Percentiles rank a stretch among this genome's conserved stretches.
phyloP scores from a whole-genome alignment of 2,888 invertebrate species.

The Phaonia tiefii region DNA sequence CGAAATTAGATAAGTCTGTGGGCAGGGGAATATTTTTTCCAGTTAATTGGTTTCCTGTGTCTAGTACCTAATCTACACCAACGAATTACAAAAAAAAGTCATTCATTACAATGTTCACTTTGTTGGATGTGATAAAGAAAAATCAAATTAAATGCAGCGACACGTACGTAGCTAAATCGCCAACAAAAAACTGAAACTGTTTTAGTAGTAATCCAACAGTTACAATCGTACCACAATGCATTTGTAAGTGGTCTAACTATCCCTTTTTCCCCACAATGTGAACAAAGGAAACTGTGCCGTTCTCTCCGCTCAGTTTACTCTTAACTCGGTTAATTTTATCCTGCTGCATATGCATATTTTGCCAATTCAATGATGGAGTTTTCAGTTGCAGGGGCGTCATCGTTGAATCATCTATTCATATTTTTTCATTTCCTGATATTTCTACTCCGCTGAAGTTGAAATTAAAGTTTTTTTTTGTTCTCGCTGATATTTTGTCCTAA shows the following conservation, averaged over 20 bases:
- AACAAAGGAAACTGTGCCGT: no score
- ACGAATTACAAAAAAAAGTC: no score
- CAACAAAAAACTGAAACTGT: constrained; percentile 11
- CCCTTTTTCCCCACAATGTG: constrained; percentile 11
- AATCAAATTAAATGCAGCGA: constrained; percentile 70
- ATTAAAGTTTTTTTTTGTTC: constrained; percentile 4
- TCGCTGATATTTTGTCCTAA: constrained; percentile 23
- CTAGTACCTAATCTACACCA: no score
- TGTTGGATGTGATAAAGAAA: constrained; percentile 49
- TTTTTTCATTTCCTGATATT: constrained; percentile 14
- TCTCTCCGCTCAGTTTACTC: constrained; percentile 4
- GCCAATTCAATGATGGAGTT: constrained; percentile 9
- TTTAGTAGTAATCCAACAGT: constrained; percentile 37
- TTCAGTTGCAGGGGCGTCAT: background rate
- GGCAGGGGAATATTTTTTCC: no score
- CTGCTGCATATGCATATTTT: constrained; percentile 39
- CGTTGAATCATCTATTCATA: constrained; percentile 11
- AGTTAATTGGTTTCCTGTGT: no score
- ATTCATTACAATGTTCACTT: no score
- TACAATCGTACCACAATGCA: constrained; percentile 22
- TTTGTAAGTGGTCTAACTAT: background rate
- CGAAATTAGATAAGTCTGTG: no score
- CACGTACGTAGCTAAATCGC: constrained; percentile 67
- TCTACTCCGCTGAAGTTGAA: background rate
- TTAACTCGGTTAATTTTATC: constrained; percentile 24